Conservation (phyloP, 2,113 vertebrate species). For the Sorex fumeus region DNA sequence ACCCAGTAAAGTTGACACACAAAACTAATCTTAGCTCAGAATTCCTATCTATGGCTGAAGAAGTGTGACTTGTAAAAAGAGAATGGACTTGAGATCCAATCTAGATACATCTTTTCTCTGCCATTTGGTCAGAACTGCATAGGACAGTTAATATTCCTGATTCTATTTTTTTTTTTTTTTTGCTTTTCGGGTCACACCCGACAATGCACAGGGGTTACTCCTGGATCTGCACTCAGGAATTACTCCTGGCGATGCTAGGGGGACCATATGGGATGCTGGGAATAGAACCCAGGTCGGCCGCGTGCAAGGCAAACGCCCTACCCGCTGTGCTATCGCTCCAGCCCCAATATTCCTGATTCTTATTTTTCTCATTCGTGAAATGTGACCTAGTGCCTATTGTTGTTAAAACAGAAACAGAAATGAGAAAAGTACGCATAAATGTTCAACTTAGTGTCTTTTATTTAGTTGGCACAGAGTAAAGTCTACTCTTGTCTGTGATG, state of each 20-base stretch:
- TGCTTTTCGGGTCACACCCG: too few relatives aligned
- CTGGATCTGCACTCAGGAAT: too few relatives aligned
- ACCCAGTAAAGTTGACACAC: background rate
- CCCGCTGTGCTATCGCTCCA: too few relatives aligned
- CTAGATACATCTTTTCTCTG: background rate
- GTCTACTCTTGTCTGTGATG: background rate
- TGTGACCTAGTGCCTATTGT: background rate
- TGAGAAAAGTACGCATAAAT: background rate
- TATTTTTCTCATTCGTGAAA: constrained; percentile 20
- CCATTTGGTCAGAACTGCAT: background rate
- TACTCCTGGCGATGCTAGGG: too few relatives aligned
- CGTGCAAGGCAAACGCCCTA: too few relatives aligned
- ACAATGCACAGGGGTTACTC: too few relatives aligned
- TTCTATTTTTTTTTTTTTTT: background rate
- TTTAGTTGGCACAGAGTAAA: background rate
- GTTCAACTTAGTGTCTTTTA: background rate
- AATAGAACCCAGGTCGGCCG: too few relatives aligned
- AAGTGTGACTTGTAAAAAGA: background rate
- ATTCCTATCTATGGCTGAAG: background rate
- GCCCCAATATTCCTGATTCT: background rate
- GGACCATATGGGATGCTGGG: too few relatives aligned
- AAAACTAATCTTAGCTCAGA: background rate
- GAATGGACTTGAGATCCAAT: background rate
- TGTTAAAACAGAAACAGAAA: constrained; percentile 10
- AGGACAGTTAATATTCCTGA: background rate